Conservation (phyloP, 2,888 invertebrate genomes). For the Lithosia quadra region DNA sequence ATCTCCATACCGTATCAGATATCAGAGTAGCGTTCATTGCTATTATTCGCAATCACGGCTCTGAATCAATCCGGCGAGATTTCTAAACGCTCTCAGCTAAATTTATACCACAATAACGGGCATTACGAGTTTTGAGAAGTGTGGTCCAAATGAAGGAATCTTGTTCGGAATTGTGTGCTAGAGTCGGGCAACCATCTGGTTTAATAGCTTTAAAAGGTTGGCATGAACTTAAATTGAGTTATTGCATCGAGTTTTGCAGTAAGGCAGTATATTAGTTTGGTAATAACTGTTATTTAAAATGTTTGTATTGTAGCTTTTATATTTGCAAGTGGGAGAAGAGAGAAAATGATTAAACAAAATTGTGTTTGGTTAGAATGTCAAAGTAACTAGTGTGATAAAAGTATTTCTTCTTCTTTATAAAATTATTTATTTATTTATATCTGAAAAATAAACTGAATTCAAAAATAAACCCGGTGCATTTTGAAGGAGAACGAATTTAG, state of each 20-base stretch:
- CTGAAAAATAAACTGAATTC: too few relatives aligned
- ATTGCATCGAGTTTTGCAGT: not conserved
- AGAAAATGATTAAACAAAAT: not conserved
- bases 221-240: not conserved
- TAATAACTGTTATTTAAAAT: not conserved
- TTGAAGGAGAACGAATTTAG: too few relatives aligned
- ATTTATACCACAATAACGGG: constrained; percentile 56
- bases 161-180: not conserved
- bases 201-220: not conserved
- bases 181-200: not conserved
- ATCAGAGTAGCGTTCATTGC: constrained; percentile 42
- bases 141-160: constrained; percentile 22
- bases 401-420: too few relatives aligned
- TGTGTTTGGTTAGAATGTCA: too few relatives aligned
- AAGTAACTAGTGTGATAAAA: too few relatives aligned
- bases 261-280: not conserved
- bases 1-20: constrained; percentile 49
- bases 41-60: constrained; percentile 67
- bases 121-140: constrained; percentile 40
- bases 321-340: not conserved
- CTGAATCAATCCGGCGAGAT: constrained; percentile 69
- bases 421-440: too few relatives aligned
- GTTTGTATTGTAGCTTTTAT: not conserved
- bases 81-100: constrained; percentile 57
- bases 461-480: too few relatives aligned